Percentiles rank a stretch among this genome's conserved stretches.
Conservation (phyloP, 2,888 invertebrate genomes). For the Tenthredo scrophulariae region DNA sequence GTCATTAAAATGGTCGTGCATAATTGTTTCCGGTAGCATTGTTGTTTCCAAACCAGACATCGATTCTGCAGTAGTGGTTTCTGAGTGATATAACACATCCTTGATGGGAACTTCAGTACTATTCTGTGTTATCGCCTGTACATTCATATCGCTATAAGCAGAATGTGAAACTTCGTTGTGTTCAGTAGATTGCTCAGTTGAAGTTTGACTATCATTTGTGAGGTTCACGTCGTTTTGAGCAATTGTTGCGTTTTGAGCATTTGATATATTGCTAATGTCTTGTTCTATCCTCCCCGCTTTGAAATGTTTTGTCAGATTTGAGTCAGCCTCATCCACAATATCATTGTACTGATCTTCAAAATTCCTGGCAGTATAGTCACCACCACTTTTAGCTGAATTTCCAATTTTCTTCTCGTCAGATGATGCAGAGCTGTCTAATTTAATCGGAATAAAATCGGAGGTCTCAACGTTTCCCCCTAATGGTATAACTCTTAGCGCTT, state of each 20-base stretch:
- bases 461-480: constrained; percentile 57
- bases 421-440: constrained; percentile 48
- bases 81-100: background rate
- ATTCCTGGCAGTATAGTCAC: constrained; percentile 45
- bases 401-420: constrained; percentile 29
- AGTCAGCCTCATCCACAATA: constrained; percentile 69
- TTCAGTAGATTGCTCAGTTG: constrained; percentile 44
- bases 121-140: constrained; percentile 12
- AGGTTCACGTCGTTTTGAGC: background rate
- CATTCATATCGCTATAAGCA: constrained; percentile 1
- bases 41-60: constrained; percentile 26
- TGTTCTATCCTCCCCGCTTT: constrained; percentile 44
- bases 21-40: constrained; percentile 24
- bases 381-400: constrained; percentile 17
- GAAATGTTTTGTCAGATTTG: constrained; percentile 53
- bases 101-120: background rate
- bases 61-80: constrained; percentile 21
- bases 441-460: background rate
- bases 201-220: background rate
- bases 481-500: constrained; percentile 64
- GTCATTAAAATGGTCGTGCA: constrained; percentile 60
- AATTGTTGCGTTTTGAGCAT: constrained; percentile 22
- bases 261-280: background rate
- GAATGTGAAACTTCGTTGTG: constrained; percentile 46
- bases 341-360: constrained; percentile 75